phyloP scores from a whole-genome alignment of 92 coral and sea anemone species.

The Blastomussa wellsi region DNA sequence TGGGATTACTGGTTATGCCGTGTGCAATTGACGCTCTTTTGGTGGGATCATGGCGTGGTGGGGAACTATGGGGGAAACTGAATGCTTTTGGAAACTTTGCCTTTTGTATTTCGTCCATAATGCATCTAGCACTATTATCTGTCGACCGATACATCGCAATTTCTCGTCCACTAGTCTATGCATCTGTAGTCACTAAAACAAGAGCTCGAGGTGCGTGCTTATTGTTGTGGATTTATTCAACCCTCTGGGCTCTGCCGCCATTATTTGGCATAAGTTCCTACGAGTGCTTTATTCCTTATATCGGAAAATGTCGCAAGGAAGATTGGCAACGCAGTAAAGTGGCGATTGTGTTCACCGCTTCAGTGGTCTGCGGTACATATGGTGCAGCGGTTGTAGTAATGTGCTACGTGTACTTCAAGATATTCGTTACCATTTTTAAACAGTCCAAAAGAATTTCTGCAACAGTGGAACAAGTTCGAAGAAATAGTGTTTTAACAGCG shows the following conservation, averaged over 20 bases:
- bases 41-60: conserved; percentile 73
- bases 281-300: conserved; percentile 71
- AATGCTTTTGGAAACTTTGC: conserved; percentile 79
- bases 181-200: conserved; percentile 40
- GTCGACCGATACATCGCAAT: conserved; percentile 72
- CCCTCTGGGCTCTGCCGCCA: conserved; percentile 73
- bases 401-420: conserved; percentile 51
- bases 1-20: conserved; percentile 77
- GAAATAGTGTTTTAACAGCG: neutral
- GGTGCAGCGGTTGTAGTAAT: conserved; percentile 53
- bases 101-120: conserved; percentile 80
- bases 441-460: conserved; percentile 41
- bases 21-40: conserved; percentile 67
- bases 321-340: conserved; percentile 44
- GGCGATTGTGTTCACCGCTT: conserved; percentile 42
- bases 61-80: conserved; percentile 56
- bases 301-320: conserved; percentile 55
- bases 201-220: conserved; percentile 46
- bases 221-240: conserved; percentile 59
- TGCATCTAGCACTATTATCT: conserved; percentile 68
- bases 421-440: conserved; percentile 41
- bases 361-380: conserved; percentile 58
- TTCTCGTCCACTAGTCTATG: conserved; percentile 52
- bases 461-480: conserved; percentile 18
- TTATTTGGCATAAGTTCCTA: conserved; percentile 60